Conservation (phyloP, 1,140 invertebrate species). For the Drosophila ohnishii region DNA sequence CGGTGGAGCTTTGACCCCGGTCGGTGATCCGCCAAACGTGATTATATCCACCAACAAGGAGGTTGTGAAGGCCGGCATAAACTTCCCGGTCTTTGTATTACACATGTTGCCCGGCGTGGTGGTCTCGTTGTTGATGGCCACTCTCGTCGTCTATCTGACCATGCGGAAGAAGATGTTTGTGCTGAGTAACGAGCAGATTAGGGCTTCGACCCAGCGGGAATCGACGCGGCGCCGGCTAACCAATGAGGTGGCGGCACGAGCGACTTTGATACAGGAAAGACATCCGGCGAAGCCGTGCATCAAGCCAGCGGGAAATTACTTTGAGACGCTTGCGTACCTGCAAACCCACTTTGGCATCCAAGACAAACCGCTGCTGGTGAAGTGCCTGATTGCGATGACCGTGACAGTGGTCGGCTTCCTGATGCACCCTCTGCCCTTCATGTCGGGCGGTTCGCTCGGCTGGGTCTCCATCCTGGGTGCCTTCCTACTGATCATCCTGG, state of each 20-base stretch:
- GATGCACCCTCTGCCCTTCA: slow-evolving; percentile 86
- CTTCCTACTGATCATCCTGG: neutral
- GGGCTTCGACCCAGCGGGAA: slow-evolving; percentile 89
- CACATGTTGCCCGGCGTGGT: slow-evolving; percentile 92
- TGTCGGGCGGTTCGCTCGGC: slow-evolving; percentile 86
- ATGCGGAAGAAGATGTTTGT: slow-evolving; percentile 87
- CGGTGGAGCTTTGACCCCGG: slow-evolving; percentile 91
- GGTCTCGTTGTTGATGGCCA: slow-evolving; percentile 86
- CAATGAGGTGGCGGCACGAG: slow-evolving; percentile 87
- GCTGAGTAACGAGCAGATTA: slow-evolving; percentile 88
- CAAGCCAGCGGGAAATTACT: slow-evolving; percentile 86
- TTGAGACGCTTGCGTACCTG: slow-evolving; percentile 52
- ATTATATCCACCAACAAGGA: slow-evolving; percentile 90
- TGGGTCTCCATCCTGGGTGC: slow-evolving; percentile 86
- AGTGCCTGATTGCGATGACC: slow-evolving; percentile 85
- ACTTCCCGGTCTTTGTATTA: slow-evolving; percentile 89
- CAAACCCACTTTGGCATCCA: slow-evolving; percentile 80
- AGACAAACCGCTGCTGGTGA: slow-evolving; percentile 86
- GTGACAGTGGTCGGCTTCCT: slow-evolving; percentile 88
- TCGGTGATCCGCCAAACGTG: slow-evolving; percentile 95
- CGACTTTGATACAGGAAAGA: slow-evolving; percentile 84
- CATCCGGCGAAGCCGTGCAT: slow-evolving; percentile 16
- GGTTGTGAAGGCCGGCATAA: slow-evolving; percentile 78
- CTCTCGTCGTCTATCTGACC: slow-evolving; percentile 87
- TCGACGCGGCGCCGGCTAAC: slow-evolving; percentile 91